phyloP scores from a whole-genome alignment of 2,113 vertebrate genomes.

The Chiloscyllium plagiosum region DNA sequence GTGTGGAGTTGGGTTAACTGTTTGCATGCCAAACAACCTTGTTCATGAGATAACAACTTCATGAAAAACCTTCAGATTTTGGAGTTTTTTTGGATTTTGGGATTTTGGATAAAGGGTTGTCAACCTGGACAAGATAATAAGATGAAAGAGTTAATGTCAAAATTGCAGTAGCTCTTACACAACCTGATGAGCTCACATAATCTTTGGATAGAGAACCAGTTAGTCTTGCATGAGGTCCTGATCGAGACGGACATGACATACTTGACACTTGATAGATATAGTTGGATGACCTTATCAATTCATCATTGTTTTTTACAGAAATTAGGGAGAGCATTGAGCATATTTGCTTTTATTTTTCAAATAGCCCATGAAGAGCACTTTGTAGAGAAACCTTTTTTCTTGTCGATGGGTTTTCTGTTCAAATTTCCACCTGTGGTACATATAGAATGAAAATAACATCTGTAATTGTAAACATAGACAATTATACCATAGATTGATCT shows the following conservation, averaged over 20 bases:
- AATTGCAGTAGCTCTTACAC: too few relatives aligned
- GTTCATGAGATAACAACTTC: too few relatives aligned
- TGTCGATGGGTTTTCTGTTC: background rate
- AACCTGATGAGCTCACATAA: too few relatives aligned
- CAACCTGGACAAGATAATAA: too few relatives aligned
- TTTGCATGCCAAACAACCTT: too few relatives aligned
- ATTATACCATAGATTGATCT: background rate
- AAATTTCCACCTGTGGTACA: background rate
- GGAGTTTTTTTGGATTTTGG: too few relatives aligned
- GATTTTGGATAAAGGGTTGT: too few relatives aligned
- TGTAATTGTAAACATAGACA: background rate
- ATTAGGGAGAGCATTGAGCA: background rate
- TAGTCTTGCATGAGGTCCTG: background rate
- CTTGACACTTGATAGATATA: too few relatives aligned
- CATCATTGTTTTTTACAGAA: background rate
- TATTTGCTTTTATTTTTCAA: background rate
- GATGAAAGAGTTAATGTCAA: too few relatives aligned
- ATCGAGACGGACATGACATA: background rate
- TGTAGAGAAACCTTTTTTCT: background rate
- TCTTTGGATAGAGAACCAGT: too few relatives aligned
- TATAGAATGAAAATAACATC: background rate
- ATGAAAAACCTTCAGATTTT: too few relatives aligned
- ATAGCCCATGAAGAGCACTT: background rate
- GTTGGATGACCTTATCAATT: background rate
- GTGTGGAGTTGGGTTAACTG: too few relatives aligned